Conservation (phyloP, 2,888 invertebrate species). For the Plusia festucae region DNA sequence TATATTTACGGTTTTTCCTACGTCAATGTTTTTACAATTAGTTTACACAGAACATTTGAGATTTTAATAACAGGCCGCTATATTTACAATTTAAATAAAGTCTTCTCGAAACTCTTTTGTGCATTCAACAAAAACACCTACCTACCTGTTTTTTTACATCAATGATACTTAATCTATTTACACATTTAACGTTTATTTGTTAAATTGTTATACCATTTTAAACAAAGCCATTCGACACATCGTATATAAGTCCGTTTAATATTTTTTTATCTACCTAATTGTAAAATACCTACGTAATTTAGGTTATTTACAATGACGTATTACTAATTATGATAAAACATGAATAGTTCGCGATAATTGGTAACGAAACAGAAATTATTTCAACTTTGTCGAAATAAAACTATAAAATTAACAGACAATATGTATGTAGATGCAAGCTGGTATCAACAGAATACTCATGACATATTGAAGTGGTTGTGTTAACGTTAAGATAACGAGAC, state of each 20-base stretch:
- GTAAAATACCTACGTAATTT: no score
- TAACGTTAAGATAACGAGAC: slow-evolving; percentile 16
- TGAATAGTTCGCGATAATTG: background rate
- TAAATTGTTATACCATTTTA: background rate
- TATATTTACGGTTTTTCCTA: no score
- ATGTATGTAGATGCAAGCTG: background rate
- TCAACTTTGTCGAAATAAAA: background rate
- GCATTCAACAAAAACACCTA: background rate
- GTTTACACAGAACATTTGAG: slow-evolving; percentile 5
- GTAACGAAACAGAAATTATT: background rate
- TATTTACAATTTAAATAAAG: slow-evolving; percentile 16
- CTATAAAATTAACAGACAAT: slow-evolving; percentile 19
- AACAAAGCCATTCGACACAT: background rate
- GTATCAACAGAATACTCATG: slow-evolving; percentile 23
- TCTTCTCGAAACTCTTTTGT: background rate
- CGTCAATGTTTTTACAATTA: no score
- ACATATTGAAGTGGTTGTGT: slow-evolving; percentile 8
- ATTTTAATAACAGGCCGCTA: slow-evolving; percentile 14
- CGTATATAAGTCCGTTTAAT: no score
- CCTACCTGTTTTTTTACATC: background rate
- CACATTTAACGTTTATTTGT: background rate
- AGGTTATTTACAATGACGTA: no score
- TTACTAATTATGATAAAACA: no score
- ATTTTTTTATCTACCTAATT: no score
- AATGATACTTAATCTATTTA: background rate